Conservation (phyloP, 2,113 vertebrate genomes). For the Pan paniscus region DNA sequence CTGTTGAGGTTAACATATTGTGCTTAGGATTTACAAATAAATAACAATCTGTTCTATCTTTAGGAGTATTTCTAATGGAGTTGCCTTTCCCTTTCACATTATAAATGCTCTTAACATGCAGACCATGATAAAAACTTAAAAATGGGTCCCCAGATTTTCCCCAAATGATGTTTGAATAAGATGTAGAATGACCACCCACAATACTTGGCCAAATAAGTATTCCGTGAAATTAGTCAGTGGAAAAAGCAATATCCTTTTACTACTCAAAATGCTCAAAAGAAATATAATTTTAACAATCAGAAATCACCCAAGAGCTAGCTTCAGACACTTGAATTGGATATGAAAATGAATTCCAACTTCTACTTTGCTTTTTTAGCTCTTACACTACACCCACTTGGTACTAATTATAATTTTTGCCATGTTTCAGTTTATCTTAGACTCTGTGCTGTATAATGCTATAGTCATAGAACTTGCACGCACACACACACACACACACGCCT, state of each 20-base stretch:
- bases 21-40: not conserved
- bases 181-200: not conserved
- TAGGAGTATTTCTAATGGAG: not conserved
- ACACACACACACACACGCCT: not conserved
- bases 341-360: slow-evolving; percentile 54
- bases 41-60: not conserved
- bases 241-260: not conserved
- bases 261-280: not conserved
- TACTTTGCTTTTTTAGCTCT: slow-evolving; percentile 79
- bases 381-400: slow-evolving; percentile 75
- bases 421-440: slow-evolving; percentile 76
- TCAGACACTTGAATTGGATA: slow-evolving; percentile 43
- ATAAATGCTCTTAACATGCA: not conserved
- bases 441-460: slow-evolving; percentile 64
- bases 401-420: slow-evolving; percentile 82
- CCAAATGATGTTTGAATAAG: not conserved
- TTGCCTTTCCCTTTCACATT: not conserved
- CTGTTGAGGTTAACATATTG: not conserved
- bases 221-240: not conserved
- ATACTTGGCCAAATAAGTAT: not conserved
- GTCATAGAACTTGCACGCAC: slow-evolving; percentile 12
- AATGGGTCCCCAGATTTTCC: not conserved
- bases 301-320: not conserved
- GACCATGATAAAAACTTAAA: not conserved
- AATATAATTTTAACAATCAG: slow-evolving; percentile 15